phyloP scores from a whole-genome alignment of 2,113 vertebrate genomes.

The Engystomops pustulosus region DNA sequence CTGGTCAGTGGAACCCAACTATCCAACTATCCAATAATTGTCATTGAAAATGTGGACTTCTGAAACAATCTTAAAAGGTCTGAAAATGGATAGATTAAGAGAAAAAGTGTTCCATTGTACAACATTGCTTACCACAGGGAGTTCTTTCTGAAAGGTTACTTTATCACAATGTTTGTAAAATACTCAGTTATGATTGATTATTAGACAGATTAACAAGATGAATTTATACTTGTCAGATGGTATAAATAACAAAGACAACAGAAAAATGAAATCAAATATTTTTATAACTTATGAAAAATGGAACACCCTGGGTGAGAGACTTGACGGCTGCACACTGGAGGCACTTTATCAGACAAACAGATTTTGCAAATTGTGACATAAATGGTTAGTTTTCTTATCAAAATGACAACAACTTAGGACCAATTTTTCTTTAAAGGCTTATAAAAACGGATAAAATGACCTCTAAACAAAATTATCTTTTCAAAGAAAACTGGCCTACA shows the following conservation, averaged over 20 bases:
- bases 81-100: background rate
- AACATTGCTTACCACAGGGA: background rate
- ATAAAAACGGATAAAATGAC: conserved; percentile 71
- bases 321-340: conserved; percentile 61
- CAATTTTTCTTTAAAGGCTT: conserved; percentile 65
- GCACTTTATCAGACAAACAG: conserved; percentile 83
- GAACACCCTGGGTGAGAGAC: conserved; percentile 33
- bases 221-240: conserved; percentile 45
- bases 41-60: no score
- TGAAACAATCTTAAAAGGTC: background rate
- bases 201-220: conserved; percentile 49
- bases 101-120: background rate
- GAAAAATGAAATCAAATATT: conserved; percentile 29
- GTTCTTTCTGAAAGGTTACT: conserved; percentile 38
- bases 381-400: conserved; percentile 80
- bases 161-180: conserved; percentile 36
- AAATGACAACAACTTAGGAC: conserved; percentile 70
- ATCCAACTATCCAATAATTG: no score
- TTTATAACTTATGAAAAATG: conserved; percentile 44
- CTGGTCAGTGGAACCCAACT: no score
- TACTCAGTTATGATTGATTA: conserved; percentile 42
- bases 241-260: conserved; percentile 13
- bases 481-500: conserved; percentile 74
- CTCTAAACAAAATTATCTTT: conserved; percentile 77
- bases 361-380: conserved; percentile 78